These are phyloP conservation scores for Dioctria rufipes DNA, from an alignment of 2,888 invertebrate genomes.

Conservation along the genomic window DNA sequence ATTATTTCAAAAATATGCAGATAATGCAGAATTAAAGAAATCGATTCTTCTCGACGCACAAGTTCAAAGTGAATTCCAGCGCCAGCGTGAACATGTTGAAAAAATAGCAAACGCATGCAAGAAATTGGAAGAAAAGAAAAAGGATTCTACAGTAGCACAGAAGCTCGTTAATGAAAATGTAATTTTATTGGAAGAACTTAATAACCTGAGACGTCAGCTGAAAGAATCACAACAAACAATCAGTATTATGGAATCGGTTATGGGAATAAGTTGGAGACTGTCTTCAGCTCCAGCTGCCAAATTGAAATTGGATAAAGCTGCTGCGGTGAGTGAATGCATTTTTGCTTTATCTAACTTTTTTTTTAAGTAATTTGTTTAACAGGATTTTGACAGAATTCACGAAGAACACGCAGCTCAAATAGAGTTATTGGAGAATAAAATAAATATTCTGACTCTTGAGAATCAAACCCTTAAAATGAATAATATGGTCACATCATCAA, in stretches of 20 bases:
- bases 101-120: conserved; percentile 65
- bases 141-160: conserved; percentile 71
- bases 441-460: conserved; percentile 54
- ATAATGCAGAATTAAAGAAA: conserved; percentile 79
- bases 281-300: conserved; percentile 76
- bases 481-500: too few relatives aligned
- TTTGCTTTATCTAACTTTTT: neutral
- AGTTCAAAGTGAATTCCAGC: conserved; percentile 81
- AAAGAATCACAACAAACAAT: conserved; percentile 78
- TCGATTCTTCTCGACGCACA: conserved; percentile 79
- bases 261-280: conserved; percentile 76
- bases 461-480: conserved; percentile 43
- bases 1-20: conserved; percentile 76
- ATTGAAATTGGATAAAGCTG: conserved; percentile 76
- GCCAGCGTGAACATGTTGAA: conserved; percentile 88
- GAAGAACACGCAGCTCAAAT: conserved; percentile 49
- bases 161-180: conserved; percentile 86
- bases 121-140: conserved; percentile 63
- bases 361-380: conserved; percentile 54
- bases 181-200: conserved; percentile 82
- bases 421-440: conserved; percentile 45
- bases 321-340: conserved; percentile 68
- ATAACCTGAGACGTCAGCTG: conserved; percentile 80
- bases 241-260: conserved; percentile 80
- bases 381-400: conserved; percentile 73